A percentile compares a stretch with the other conserved stretches of the same genome.
phyloP scores from a whole-genome alignment of 2,888 invertebrate genomes.

The Campoplex nolae region DNA sequence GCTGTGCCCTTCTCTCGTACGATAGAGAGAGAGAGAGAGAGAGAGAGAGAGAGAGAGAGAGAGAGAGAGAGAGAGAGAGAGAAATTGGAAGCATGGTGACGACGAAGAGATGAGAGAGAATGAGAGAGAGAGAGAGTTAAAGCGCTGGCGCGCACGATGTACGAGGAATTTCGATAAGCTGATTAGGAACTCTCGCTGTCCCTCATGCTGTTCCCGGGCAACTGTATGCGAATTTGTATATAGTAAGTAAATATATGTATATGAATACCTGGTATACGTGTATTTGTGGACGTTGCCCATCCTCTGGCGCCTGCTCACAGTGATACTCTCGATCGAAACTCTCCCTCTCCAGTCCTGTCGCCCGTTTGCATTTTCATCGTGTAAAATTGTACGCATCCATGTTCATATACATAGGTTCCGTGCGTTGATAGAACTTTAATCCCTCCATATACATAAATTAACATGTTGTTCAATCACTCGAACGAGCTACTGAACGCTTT shows the following conservation, averaged over 20 bases:
- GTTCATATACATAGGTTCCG: conserved; percentile 11
- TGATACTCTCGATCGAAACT: conserved; percentile 37
- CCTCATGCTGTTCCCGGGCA: conserved; percentile 37
- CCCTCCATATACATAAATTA: conserved; percentile 25
- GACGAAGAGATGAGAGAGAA: conserved; percentile 1
- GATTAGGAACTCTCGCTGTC: conserved; percentile 62
- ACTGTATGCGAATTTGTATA: conserved; percentile 18
- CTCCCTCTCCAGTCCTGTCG: neutral
- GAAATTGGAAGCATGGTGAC: neutral
- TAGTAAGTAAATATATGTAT: conserved; percentile 1
- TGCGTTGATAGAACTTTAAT: conserved; percentile 16
- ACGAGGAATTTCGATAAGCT: conserved; percentile 71
- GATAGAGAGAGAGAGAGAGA: conserved; percentile 7
- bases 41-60: conserved; percentile 5
- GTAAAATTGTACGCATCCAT: conserved; percentile 45
- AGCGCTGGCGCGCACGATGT: conserved; percentile 35
- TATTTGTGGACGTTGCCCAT: conserved; percentile 37
- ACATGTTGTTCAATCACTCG: conserved; percentile 22
- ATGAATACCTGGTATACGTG: neutral
- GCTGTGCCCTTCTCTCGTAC: conserved; percentile 27
- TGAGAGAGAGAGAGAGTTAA: conserved; percentile 10
- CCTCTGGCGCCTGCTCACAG: conserved; percentile 21
- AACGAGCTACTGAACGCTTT: conserved; percentile 5
- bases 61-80: conserved; percentile 18
- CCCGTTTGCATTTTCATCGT: conserved; percentile 37